Evolutionary conservation across 2,113 vertebrate species (phyloP), one percentile per base, ranked within the genome.

Genomic region (Montifringilla adamsi): DNA sequence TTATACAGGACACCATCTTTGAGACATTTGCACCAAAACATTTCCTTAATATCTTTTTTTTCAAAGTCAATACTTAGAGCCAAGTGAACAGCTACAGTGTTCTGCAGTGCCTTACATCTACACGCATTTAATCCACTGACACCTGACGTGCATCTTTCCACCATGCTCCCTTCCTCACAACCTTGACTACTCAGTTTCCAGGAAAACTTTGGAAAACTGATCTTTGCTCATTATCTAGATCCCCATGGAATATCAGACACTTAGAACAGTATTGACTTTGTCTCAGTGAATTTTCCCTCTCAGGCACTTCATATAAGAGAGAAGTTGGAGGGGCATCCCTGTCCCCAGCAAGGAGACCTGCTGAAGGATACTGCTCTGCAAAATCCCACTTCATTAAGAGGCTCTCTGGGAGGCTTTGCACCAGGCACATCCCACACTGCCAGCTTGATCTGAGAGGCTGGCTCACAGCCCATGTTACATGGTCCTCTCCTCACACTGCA

Each of bases 401-500:
- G 17, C 21, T 84, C 28, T 6, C 10, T 31, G 16, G 23, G 53
- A 80, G 15, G 23, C 52, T 75, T 49, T 52, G 12, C 27, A 23
- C 14, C 30, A 43, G n/a, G 23, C 33, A 24, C 7, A 58, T 31
- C 47, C 37, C 16, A 37, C 30, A 2, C 9, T 50, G 52, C 23
- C 73, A 76, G 30, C 16, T 33, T 35, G 81, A 50, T 66, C 67
- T 31, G 10, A 37, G 37, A 22, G 35, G 28, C 9, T 37, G 28
- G 3, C 35, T 35, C 13, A 0, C 11, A 10, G 56, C 13, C 37
- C 20, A 0, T 30, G 12, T 35, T 58, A 31, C 27, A 9, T 1
- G 11, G 28, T 11, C n/a, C 26, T 26, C 20, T 20, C n/a, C 27
- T 80, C 16, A 21, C 1, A 0, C 13, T 69, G 31, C n/a, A 91